A percentile compares a stretch with the other conserved stretches of the same genome.
These are phyloP conservation scores for Smutsia gigantea DNA, from an alignment of 2,797 vertebrate genomes.

Conservation along the genomic window DNA sequence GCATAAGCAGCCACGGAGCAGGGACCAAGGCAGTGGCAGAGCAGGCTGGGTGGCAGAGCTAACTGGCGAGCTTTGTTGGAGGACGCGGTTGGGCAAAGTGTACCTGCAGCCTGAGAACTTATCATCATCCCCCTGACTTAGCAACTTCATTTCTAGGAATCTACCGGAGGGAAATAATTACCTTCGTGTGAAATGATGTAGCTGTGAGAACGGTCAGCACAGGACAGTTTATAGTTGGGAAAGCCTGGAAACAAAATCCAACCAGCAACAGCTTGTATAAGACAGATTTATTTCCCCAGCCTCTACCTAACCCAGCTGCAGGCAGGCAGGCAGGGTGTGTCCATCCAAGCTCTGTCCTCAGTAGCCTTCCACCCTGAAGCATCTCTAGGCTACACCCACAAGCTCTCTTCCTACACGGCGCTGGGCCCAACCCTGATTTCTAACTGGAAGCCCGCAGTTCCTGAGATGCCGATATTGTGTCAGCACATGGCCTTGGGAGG, in stretches of 20 bases:
- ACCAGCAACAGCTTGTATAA: not conserved
- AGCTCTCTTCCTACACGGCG: accelerated
- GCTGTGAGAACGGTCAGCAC: not conserved
- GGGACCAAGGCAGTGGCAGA: not conserved
- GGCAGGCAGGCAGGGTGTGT: too few species aligned
- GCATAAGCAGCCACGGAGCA: too few species aligned
- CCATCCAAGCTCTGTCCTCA: too few species aligned
- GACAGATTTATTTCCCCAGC: not conserved
- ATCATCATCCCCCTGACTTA: not conserved
- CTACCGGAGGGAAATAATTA: not conserved
- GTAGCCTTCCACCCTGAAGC: too few species aligned
- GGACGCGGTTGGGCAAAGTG: not conserved
- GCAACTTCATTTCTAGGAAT: not conserved
- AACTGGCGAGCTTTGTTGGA: accelerated
- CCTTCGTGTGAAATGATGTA: not conserved
- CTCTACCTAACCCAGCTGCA: too few species aligned
- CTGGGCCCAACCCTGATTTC: accelerated
- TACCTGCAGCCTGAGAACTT: not conserved
- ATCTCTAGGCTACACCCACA: accelerated
- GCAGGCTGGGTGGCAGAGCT: too few species aligned
- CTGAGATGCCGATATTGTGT: not conserved
- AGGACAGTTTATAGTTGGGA: not conserved
- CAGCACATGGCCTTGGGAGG: not conserved
- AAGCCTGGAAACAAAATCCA: not conserved
- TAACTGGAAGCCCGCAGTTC: not conserved